phyloP scores from a whole-genome alignment of 1,140 invertebrate genomes.

The Calephelis virginiensis region DNA sequence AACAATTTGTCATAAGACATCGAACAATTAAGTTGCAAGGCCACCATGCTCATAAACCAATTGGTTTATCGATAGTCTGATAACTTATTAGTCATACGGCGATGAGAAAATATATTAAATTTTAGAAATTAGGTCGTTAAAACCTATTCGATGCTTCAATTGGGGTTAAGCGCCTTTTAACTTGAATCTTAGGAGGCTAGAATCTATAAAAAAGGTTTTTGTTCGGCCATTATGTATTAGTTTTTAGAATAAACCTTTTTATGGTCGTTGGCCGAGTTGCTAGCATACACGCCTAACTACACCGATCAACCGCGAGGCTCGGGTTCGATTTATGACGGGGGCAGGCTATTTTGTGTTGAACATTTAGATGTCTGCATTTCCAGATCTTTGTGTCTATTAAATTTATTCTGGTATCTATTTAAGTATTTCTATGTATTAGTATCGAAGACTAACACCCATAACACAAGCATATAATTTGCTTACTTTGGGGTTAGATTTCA shows the following conservation, averaged over 20 bases:
- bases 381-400: too few relatives aligned
- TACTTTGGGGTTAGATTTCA: too few relatives aligned
- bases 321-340: too few relatives aligned
- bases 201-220: not conserved
- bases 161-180: conserved; percentile 33
- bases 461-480: too few relatives aligned
- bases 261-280: too few relatives aligned
- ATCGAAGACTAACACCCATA: too few relatives aligned
- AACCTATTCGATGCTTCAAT: conserved; percentile 40
- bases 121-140: conserved; percentile 48
- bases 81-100: conserved; percentile 36
- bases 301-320: too few relatives aligned
- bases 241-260: not conserved
- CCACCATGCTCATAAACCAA: conserved; percentile 16
- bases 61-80: conserved; percentile 34
- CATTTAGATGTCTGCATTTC: too few relatives aligned
- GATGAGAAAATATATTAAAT: conserved; percentile 51
- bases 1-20: not conserved
- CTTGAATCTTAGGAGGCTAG: conserved; percentile 2
- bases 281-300: too few relatives aligned
- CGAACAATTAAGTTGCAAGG: conserved; percentile 8
- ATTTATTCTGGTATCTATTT: too few relatives aligned
- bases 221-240: conserved; percentile 2
- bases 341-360: too few relatives aligned
- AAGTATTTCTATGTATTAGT: too few relatives aligned